These are phyloP conservation scores for Amphimedon queenslandica DNA, from an alignment of 37 sponge, comb jelly and placozoan genomes.

Conservation along the genomic window DNA sequence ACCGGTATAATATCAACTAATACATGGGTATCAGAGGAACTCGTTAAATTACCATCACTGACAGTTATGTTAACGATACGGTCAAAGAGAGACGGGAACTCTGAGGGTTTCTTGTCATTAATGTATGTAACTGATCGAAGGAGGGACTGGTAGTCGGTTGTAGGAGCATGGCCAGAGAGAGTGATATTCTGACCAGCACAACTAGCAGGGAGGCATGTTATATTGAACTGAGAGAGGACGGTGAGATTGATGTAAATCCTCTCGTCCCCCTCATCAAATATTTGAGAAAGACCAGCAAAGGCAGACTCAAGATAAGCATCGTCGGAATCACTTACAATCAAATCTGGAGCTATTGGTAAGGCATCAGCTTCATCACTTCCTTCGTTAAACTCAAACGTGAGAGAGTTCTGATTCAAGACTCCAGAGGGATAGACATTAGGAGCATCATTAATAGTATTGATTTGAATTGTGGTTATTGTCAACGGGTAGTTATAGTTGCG, in stretches of 20 bases:
- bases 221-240: conserved; percentile 1
- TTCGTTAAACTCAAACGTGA: conserved; percentile 29
- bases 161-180: conserved; percentile 30
- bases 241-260: conserved; percentile 27
- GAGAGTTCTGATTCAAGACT: conserved; percentile 6
- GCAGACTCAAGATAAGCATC: conserved; percentile 14
- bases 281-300: conserved; percentile 14
- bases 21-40: not conserved
- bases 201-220: conserved; percentile 25
- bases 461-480: conserved; percentile 18
- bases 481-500: conserved; percentile 8
- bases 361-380: conserved; percentile 8
- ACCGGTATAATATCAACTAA: conserved; percentile 44
- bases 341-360: conserved; percentile 1
- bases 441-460: conserved; percentile 42
- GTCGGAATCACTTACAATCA: conserved; percentile 46
- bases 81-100: conserved; percentile 55
- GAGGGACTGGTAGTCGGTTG: conserved; percentile 25
- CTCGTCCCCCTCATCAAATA: conserved; percentile 61
- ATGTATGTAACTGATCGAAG: conserved; percentile 50
- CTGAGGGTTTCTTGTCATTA: conserved; percentile 24
- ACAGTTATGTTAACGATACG: conserved; percentile 39
- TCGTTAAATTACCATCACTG: conserved; percentile 24
- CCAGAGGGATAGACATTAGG: conserved; percentile 56
- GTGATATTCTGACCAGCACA: conserved; percentile 35